A percentile compares a stretch with the other conserved stretches of the same genome.
Conservation (phyloP, 1,140 invertebrate genomes). For the Dinoponera quadriceps region DNA sequence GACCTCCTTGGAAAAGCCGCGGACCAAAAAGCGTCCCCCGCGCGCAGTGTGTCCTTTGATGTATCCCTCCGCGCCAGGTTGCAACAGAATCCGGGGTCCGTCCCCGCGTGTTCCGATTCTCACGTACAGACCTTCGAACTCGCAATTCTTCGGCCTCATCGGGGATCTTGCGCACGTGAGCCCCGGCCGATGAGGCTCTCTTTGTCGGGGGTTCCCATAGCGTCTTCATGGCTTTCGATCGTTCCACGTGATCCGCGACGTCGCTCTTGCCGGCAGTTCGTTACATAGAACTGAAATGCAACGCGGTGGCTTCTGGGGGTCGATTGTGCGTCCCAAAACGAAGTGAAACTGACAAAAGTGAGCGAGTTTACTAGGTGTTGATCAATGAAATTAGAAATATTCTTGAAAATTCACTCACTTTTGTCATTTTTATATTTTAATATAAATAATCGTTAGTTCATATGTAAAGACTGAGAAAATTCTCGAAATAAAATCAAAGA, state of each 20-base stretch:
- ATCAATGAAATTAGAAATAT: no score
- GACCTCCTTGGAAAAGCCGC: conserved; percentile 4
- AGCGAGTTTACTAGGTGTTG: no score
- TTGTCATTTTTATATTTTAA: neutral
- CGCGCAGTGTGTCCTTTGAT: conserved; percentile 60
- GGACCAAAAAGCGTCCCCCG: conserved; percentile 27
- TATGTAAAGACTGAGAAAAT: no score
- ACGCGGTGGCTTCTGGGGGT: neutral
- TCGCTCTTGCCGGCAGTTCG: neutral
- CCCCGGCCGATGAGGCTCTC: conserved; percentile 2
- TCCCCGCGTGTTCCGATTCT: conserved; percentile 59
- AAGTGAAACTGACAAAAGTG: neutral
- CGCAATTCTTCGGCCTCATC: conserved; percentile 53
- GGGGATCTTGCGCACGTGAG: conserved; percentile 69
- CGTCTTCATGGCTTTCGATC: conserved; percentile 14
- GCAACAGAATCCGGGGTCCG: conserved; percentile 6
- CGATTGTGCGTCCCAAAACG: no score
- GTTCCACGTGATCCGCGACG: conserved; percentile 5
- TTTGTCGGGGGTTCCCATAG: conserved; percentile 47
- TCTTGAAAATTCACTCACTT: no score
- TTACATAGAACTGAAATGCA: neutral
- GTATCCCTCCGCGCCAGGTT: conserved; percentile 37
- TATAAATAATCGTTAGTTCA: no score
- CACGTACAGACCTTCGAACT: conserved; percentile 69
- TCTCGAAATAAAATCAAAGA: no score